Evolutionary conservation across 23 tunicate genomes (phyloP), one percentile per base, ranked within the genome.

Genomic region (Pegea sp.): DNA sequence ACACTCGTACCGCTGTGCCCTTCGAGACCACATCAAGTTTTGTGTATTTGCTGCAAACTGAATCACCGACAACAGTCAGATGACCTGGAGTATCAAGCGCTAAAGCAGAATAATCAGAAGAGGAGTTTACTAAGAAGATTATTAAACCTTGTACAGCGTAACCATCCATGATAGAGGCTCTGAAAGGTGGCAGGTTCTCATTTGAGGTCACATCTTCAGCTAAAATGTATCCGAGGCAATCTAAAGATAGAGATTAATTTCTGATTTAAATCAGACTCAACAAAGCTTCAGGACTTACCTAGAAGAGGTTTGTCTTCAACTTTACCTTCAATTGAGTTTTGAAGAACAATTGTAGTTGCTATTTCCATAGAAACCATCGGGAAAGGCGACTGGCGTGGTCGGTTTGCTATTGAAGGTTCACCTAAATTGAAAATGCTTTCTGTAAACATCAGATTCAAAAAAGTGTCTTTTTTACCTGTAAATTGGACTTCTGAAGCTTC

Each of bases 101-200:
- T 80, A 53, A 7, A 63, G 26, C 25, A 13, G 24, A 34, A 54
- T 23, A 11, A 26, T 28, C 24, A 44, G 23, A 13, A 62, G 20
- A 48, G 55, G 11, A 28, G 62, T 63, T 66, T 22, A 77, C 58
- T n/a, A n/a, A n/a, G n/a, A n/a, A n/a, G n/a, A n/a, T n/a, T n/a
- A n/a, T n/a, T n/a, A n/a, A 54, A 80, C 93, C 93, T 21, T 71
- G 66, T 7, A 89, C 90, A 22, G 98, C 98, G 53, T 89, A 89
- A 1, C 98, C 98, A 43, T 89, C 98, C 77, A 78, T 89, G 30
- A 71, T 57, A 1, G 98, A 89, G 2, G 98, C 98, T 13, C 81
- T 76, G 49, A 89, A 89, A 24, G 84, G 75, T 13, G 98, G 98
- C 11, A 89, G 61, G 18, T 74, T 63, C 6, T 64, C 71, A 32